Percentiles rank a stretch among this genome's conserved stretches.
phyloP scores from a whole-genome alignment of 2,888 invertebrate species.

The Caenorhabditis zanzibari region DNA sequence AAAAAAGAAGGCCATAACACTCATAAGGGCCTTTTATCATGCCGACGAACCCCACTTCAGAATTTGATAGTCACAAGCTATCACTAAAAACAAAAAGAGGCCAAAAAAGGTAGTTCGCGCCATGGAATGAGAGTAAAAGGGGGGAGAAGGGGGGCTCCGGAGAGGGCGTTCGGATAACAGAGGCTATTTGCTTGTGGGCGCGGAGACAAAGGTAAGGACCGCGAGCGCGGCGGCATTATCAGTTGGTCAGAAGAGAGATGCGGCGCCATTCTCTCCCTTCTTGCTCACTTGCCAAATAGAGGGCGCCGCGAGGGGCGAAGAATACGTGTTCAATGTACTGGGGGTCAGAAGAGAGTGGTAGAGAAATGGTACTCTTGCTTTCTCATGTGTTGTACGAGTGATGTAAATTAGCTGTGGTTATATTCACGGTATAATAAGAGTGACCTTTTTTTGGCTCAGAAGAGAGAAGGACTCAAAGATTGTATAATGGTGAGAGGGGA shows the following conservation, averaged over 20 bases:
- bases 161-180: slow-evolving; percentile 6
- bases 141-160: slow-evolving; percentile 10
- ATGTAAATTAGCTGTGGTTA: slow-evolving; percentile 43
- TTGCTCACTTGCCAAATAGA: slow-evolving; percentile 8
- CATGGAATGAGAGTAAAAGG: slow-evolving; percentile 19
- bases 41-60: too few relatives aligned
- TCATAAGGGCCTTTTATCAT: too few relatives aligned
- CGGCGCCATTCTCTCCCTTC: neutral
- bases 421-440: neutral
- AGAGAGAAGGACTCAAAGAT: neutral
- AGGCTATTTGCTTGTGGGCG: too few relatives aligned
- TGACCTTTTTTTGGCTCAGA: slow-evolving; percentile 4
- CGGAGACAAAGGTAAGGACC: slow-evolving; percentile 1
- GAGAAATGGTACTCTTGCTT: slow-evolving; percentile 1
- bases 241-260: neutral
- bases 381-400: too few relatives aligned
- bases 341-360: neutral
- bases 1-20: too few relatives aligned
- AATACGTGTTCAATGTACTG: neutral
- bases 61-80: neutral
- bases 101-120: slow-evolving; percentile 27
- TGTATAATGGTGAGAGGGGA: neutral
- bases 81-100: slow-evolving; percentile 11
- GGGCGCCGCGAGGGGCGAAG: neutral
- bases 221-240: slow-evolving; percentile 1